Conservation (phyloP, 1,140 invertebrate genomes). For the Nebria ingens region DNA sequence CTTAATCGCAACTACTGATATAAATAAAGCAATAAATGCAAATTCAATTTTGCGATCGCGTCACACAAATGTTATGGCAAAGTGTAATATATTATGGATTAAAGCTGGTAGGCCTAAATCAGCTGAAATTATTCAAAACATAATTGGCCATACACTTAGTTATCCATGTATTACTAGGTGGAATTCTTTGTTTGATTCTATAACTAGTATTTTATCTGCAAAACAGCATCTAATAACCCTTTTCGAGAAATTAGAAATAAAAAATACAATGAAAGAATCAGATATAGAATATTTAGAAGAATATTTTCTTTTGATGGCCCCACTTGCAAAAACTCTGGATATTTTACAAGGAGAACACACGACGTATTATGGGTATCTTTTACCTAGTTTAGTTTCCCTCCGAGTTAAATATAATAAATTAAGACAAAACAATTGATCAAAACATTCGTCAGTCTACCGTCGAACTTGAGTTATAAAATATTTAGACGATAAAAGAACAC, state of each 20-base stretch:
- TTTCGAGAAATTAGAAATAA: background rate
- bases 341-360: background rate
- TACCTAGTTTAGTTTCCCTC: background rate
- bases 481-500: background rate
- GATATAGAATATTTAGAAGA: conserved; percentile 15
- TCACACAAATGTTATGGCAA: background rate
- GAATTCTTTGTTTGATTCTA: conserved; percentile 17
- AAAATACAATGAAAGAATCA: background rate
- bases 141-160: conserved; percentile 11
- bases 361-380: background rate
- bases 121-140: conserved; percentile 13
- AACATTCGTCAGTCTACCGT: background rate
- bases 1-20: background rate
- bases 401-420: background rate
- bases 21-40: background rate
- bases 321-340: background rate
- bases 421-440: background rate
- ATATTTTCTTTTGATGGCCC: background rate
- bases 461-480: background rate
- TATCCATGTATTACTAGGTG: conserved; percentile 16
- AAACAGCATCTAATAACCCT: background rate
- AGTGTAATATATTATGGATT: conserved; percentile 17
- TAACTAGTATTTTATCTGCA: conserved; percentile 12
- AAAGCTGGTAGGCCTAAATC: conserved; percentile 13
- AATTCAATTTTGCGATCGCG: background rate